Evolutionary conservation across 2,113 vertebrate genomes (phyloP).

Genomic region (Sapayoa aenigma): DNA sequence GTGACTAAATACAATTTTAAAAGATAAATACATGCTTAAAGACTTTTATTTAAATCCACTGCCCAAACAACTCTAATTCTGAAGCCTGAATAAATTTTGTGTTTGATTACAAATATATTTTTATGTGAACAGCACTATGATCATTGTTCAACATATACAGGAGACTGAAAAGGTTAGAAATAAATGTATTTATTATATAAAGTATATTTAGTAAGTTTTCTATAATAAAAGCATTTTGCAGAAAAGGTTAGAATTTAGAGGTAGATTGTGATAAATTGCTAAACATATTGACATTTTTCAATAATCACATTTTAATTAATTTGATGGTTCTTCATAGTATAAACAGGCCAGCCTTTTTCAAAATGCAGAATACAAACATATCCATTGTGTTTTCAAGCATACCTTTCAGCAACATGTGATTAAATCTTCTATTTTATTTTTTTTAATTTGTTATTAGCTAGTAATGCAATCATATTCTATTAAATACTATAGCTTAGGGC

Average conservation of each 20-base stretch:
- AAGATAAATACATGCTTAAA: not conserved
- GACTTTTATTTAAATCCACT: not conserved
- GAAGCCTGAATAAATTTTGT: not conserved
- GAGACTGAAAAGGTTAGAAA: not conserved
- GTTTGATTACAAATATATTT: not conserved
- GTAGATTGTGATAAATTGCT: not conserved
- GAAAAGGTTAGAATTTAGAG: not conserved
- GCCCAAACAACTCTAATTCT: not conserved
- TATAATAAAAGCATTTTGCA: not conserved
- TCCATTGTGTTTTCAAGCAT: not conserved
- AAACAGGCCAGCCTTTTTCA: not conserved
- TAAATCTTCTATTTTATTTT: not conserved
- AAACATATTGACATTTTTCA: not conserved
- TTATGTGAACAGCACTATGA: not conserved
- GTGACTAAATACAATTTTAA: not conserved
- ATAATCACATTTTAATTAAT: not conserved
- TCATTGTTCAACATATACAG: not conserved
- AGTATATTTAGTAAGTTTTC: not conserved
- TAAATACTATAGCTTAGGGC: not conserved
- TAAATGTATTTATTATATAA: not conserved
- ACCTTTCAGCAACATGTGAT: not conserved
- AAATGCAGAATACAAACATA: not conserved
- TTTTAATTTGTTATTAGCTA: not conserved
- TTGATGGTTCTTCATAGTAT: not conserved
- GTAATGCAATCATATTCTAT: not conserved